Evolutionary conservation across 2,797 vertebrate genomes (phyloP), one percentile per base, ranked within the genome.

Genomic region (Falco peregrinus): DNA sequence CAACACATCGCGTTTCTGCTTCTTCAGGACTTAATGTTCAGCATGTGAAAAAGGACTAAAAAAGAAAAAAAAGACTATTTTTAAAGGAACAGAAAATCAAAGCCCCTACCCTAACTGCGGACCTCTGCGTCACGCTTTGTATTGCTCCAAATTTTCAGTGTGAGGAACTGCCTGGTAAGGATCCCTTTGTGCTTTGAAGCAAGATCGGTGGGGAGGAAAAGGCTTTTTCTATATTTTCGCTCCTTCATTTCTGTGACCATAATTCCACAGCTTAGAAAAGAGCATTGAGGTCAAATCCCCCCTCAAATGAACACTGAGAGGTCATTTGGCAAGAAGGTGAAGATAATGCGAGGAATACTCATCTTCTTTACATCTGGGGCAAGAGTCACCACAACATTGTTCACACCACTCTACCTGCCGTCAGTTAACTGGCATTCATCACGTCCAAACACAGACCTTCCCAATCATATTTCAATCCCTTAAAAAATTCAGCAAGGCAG

Each of bases 351-450:
- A 45, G 39, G 39, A 83, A 78, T 6, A 35, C 5, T 18, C 11
- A 16, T 10, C 73, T 10, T 35, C 74, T 64, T 19, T 21, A 51
- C 25, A 29, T 7, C 26, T 24, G 25, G 39, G 22, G 14, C 35
- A 70, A 57, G 26, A 86, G 47, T 14, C 6, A 19, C 19, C 1
- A 2, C 10, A 25, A 9, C 28, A 11, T 3, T 13, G 25, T 6
- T 64, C 57, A 19, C 28, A 28, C 22, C 65, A 26, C 39, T 11
- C 10, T 19, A 18, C 51, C 0, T 4, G n/a, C 28, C 16, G 16
- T 17, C 43, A 1, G 16, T 26, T n/a, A 31, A 59, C 3, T 29
- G 45, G 20, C 10, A 5, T 16, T 16, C 6, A 20, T 0, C 11
- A 26, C 5, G 13, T 18, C 41, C 69, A 31, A 25, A 35, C 29